These are phyloP conservation scores for Callorhinus ursinus DNA, from an alignment of 2,113 vertebrate genomes.

Conservation along the genomic window DNA sequence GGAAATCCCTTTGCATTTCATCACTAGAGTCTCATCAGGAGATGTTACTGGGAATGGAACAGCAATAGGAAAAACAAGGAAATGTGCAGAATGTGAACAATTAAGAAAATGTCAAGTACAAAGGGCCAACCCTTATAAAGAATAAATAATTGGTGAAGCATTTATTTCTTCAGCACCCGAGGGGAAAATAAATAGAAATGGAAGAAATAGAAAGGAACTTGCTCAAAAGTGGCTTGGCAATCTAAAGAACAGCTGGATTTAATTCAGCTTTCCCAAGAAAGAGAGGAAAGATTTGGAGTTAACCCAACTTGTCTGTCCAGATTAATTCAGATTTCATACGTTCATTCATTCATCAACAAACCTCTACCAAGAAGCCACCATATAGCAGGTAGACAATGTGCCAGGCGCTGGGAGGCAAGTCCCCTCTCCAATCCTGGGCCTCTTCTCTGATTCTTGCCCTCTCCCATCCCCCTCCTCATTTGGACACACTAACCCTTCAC, in stretches of 20 bases:
- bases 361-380: background rate
- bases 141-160: conserved; percentile 58
- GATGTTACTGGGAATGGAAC: conserved; percentile 25
- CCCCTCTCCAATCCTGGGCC: no score
- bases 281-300: conserved; percentile 28
- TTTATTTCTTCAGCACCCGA: conserved; percentile 68
- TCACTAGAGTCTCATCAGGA: background rate
- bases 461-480: background rate
- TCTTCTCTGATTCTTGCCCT: background rate
- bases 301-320: conserved; percentile 44
- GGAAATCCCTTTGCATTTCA: background rate
- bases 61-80: conserved; percentile 14
- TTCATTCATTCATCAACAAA: conserved; percentile 30
- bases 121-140: conserved; percentile 47
- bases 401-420: no score
- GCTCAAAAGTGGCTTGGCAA: conserved; percentile 53
- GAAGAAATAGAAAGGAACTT: conserved; percentile 65
- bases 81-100: conserved; percentile 64
- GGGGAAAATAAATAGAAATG: conserved; percentile 69
- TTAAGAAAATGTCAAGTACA: conserved; percentile 60
- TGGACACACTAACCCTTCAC: background rate
- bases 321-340: conserved; percentile 28
- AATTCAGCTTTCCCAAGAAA: conserved; percentile 72
- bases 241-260: conserved; percentile 71
- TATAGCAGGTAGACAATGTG: background rate